Evolutionary conservation across 2,113 vertebrate species (phyloP).

Genomic region (Anoura caudifer): DNA sequence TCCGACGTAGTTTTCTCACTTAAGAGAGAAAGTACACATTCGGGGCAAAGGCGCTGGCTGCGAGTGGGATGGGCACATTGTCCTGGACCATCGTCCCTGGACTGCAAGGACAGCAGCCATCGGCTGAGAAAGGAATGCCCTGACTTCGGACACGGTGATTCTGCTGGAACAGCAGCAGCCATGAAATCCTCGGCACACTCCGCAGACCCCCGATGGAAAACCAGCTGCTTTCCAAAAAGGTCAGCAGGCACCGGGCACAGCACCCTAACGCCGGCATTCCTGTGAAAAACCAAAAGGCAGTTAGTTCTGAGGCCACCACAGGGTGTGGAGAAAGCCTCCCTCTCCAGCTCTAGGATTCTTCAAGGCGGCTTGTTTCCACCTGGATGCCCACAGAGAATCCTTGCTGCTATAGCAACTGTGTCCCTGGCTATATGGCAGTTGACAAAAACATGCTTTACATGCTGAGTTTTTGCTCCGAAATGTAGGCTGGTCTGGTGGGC

Average conservation of each 20-base stretch:
- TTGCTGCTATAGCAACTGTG: slow-evolving; percentile 59
- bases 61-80: not conserved
- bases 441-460: slow-evolving; percentile 61
- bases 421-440: slow-evolving; percentile 52
- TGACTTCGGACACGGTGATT: not conserved
- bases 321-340: too few species aligned
- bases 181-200: not conserved
- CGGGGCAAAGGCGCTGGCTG: not conserved
- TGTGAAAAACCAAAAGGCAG: not conserved
- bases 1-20: not conserved
- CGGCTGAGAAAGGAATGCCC: not conserved
- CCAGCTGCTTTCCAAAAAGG: not conserved
- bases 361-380: slow-evolving; percentile 49
- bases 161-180: not conserved
- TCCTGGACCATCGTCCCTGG: too few species aligned
- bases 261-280: slow-evolving; percentile 1
- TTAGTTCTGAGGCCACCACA: not conserved
- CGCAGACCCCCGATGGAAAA: not conserved
- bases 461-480: slow-evolving; percentile 49
- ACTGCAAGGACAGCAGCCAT: not conserved
- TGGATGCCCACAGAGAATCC: slow-evolving; percentile 58
- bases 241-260: not conserved
- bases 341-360: not conserved
- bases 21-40: not conserved
- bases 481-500: not conserved